Evolutionary conservation across 2,888 invertebrate species (phyloP), one percentile per base, ranked within the genome.

Genomic region (Thymelicus sylvestris): DNA sequence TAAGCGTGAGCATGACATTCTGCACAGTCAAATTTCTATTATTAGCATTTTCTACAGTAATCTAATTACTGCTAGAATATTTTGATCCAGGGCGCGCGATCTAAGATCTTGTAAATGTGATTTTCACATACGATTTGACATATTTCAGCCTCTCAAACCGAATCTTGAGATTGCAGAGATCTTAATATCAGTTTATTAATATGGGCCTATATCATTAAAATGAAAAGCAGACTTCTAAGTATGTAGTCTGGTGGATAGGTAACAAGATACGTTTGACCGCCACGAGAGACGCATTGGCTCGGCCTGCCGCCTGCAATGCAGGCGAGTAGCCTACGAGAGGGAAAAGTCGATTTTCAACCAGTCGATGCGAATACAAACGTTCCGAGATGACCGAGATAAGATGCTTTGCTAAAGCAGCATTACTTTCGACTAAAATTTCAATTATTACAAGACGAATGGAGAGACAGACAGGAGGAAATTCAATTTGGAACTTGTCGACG

Each of bases 251-350:
- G n/a, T 63, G 68, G 62, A 63, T 38, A 48, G 15, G 69, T 69
- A 69, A 69, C 69, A 55, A 69, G 69, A 69, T 64, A 69, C 68
- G 57, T 69, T 62, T 63, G 67, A 68, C 69, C 63, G 69, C 69
- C 62, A 19, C 60, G 52, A 50, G 66, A 67, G 77, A 71, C 77
- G 76, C 74, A 74, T 72, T 74, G 73, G 71, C 72, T 60, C 73
- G 72, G 67, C 64, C 75, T 71, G 73, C 67, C 72, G 68, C 61
- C 77, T 73, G 77, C 77, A 77, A 69, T 77, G 77, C 77, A 72
- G 77, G 41, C 69, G 69, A 57, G 59, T 60, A 65, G 24, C 3
- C 55, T 48, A 60, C 69, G 59, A 70, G 50, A 70, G 64, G 64
- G 61, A 68, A 67, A 69, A 57, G 64, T 50, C 64, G 69, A 69